Percentiles rank a stretch among this genome's conserved stretches.
phyloP scores from a whole-genome alignment of 1,140 invertebrate species.

The Choristoneura fumiferana region DNA sequence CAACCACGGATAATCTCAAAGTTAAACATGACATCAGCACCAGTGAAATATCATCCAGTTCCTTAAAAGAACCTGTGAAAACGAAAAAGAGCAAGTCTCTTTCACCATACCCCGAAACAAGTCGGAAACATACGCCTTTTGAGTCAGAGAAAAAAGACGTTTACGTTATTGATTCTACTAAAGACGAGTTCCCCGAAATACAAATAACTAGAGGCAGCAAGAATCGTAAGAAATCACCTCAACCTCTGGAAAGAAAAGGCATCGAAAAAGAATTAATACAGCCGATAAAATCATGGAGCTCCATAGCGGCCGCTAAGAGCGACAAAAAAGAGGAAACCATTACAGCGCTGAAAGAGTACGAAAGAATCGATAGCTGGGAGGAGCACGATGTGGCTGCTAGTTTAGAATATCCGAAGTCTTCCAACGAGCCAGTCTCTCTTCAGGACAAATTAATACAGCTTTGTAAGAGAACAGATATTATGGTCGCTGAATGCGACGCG shows the following conservation, averaged over 20 bases:
- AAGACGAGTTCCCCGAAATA: constrained; percentile 69
- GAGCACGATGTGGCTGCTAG: constrained; percentile 9
- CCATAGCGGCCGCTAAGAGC: constrained; percentile 53
- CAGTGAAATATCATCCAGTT: constrained; percentile 16
- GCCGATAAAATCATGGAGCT: constrained; percentile 17
- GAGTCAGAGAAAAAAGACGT: constrained; percentile 60
- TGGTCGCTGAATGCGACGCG: constrained; percentile 70
- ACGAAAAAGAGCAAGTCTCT: constrained; percentile 53
- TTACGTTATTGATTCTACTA: constrained; percentile 62
- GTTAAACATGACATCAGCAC: constrained; percentile 22
- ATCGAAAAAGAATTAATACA: constrained; percentile 30
- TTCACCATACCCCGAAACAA: constrained; percentile 43
- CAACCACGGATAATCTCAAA: constrained; percentile 23
- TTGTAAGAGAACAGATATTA: constrained; percentile 72
- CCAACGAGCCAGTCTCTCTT: constrained; percentile 41
- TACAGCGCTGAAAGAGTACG: constrained; percentile 23
- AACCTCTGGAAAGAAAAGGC: constrained; percentile 39
- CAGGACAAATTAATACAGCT: constrained; percentile 66
- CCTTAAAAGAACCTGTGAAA: constrained; percentile 45
- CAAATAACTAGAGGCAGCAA: constrained; percentile 66
- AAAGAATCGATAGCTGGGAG: constrained; percentile 18
- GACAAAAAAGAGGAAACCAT: constrained; percentile 40
- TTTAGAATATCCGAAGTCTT: constrained; percentile 35
- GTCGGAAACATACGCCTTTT: constrained; percentile 36
- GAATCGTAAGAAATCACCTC: constrained; percentile 53